phyloP scores from a whole-genome alignment of 2,888 invertebrate genomes.

The Dryocosmus kuriphilus region DNA sequence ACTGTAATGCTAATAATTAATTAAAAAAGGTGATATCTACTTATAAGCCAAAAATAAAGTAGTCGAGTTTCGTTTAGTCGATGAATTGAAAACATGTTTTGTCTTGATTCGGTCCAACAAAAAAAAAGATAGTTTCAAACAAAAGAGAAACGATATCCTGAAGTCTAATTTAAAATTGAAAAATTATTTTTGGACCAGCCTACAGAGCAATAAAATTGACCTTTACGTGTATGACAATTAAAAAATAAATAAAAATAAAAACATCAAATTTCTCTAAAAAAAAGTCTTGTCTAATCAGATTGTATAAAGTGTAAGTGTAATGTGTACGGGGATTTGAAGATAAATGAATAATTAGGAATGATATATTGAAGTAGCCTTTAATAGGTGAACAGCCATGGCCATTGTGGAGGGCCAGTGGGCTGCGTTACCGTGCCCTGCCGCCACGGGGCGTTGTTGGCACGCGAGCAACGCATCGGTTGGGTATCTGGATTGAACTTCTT shows the following conservation, averaged over 20 bases:
- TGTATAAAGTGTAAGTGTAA: constrained; percentile 51
- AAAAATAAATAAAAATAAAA: constrained; percentile 40
- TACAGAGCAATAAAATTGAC: constrained; percentile 24
- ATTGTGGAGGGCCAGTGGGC: constrained; percentile 73
- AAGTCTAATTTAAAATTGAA: constrained; percentile 11
- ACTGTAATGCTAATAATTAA: no score
- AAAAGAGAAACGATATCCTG: neutral
- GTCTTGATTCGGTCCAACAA: neutral
- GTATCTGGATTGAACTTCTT: constrained; percentile 75
- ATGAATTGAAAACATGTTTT: neutral
- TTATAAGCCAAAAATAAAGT: no score
- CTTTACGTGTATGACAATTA: constrained; percentile 23
- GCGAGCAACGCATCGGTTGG: constrained; percentile 75
- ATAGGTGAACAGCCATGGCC: constrained; percentile 76
- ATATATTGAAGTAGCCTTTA: constrained; percentile 76
- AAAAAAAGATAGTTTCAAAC: neutral
- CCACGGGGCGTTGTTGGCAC: constrained; percentile 77
- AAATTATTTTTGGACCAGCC: constrained; percentile 11
- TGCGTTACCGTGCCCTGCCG: constrained; percentile 76
- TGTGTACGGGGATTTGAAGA: constrained; percentile 36
- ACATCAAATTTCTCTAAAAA: constrained; percentile 48
- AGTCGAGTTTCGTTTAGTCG: neutral
- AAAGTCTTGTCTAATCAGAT: constrained; percentile 66
- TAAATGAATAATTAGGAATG: constrained; percentile 67
- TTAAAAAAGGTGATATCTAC: no score